Base-by-base conservation (phyloP, 2,888 invertebrate genomes). In the Nephrotoma appendiculata region DNA sequence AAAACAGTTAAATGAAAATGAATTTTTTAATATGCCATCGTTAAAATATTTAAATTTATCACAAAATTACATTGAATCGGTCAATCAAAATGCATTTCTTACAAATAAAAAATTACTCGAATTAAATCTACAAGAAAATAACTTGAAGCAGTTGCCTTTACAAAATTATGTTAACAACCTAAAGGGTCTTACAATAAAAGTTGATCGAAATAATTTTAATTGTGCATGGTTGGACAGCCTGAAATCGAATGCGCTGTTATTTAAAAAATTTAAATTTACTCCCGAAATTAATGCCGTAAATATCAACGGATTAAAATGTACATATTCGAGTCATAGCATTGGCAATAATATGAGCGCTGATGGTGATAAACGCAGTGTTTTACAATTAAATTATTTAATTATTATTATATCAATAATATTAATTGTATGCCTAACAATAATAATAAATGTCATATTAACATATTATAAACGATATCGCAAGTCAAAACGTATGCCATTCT, bases 11-110 rank as follows among this genome's bases (percentile, higher is more conserved):
- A 84, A 42, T 84, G 84, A 84, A 42, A 41, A n/a, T 4, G 5
- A 42, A 5, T 84, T 84, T 84, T 42, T 42, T 42, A 84, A 84
- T 6, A 84, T 84, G 84, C 41, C 41, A 84, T 15, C 15, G 12
- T 84, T 84, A 84, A 84, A 84, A 84, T 42, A n/a, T 84, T 15
- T 84, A 84, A 84, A 84, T 84, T 84, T 84, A 84, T 84, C 84
- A 42, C 1, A 84, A 3, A 84, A 84, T 84, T 84, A 6, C 6
- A 42, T 84, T 15, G 43, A 84, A 42, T 6, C 41, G 6, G 4
- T 84, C 15, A 12, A 41, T 42, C 15, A 41, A 43, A 84, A 84
- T 84, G 6, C 43, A n/a, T 84, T 84, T 31, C 6, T 42, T 6
- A 7, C 41, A 1, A 84, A 84, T 42, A 41, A 6, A 84, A 84